Conservation (phyloP, 1,140 invertebrate species). For the Mya arenaria region DNA sequence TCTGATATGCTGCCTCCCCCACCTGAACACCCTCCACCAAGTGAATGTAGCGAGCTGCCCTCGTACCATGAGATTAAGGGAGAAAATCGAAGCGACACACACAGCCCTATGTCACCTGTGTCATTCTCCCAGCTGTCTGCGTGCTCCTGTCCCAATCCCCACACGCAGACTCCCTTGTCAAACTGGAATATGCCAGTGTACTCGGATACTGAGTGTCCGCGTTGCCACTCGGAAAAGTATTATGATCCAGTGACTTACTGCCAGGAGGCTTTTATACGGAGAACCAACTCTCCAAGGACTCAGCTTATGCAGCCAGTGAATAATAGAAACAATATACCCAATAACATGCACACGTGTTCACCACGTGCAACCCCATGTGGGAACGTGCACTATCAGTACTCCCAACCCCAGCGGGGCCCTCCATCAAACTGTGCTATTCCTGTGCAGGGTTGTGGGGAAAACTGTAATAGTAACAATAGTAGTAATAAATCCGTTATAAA, state of each 20-base stretch:
- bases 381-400: conserved; percentile 24
- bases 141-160: conserved; percentile 76
- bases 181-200: conserved; percentile 70
- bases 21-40: conserved; percentile 89
- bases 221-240: conserved; percentile 69
- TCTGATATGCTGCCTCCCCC: conserved; percentile 88
- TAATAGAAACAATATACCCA: conserved; percentile 22
- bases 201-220: conserved; percentile 73
- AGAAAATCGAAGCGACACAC: conserved; percentile 67
- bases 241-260: conserved; percentile 68
- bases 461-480: conserved; percentile 54
- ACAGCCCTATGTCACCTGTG: conserved; percentile 73
- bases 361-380: conserved; percentile 30
- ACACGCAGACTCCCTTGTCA: conserved; percentile 61
- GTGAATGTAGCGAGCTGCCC: conserved; percentile 71
- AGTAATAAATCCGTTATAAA: conserved; percentile 66
- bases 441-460: conserved; percentile 12
- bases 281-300: conserved; percentile 64
- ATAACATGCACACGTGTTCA: conserved; percentile 30
- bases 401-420: conserved; percentile 44
- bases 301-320: conserved; percentile 34
- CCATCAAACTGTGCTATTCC: conserved; percentile 55
- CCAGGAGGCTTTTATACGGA: conserved; percentile 66
- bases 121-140: conserved; percentile 74
- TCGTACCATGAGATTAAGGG: conserved; percentile 55